Evolutionary conservation across 2,888 invertebrate genomes (phyloP), one percentile per base, ranked within the genome.

Genomic region (Synanthedon tipuliformis): DNA sequence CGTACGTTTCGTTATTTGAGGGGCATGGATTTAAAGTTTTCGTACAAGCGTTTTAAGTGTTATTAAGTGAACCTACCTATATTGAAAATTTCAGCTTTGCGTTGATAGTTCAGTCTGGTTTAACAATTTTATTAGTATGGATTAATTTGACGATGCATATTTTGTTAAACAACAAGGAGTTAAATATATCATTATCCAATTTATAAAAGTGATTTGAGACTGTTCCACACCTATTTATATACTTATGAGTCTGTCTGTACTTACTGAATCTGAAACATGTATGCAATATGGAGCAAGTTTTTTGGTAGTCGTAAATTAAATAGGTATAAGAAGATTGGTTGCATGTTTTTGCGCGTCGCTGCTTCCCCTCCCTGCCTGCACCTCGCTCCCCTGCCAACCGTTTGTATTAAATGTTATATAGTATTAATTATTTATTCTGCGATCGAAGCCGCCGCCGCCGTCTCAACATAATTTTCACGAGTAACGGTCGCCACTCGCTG

Each of bases 401-500:
- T 54, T 51, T 53, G 51, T 55, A 53, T 54, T 56, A 57, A 57
- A 56, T 60, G 53, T 60, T 57, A 34, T 34, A 34, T 34, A 58
- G 59, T 58, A 60, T 58, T 63, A 61, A 61, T 61, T 63, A 60
- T 61, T 61, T 58, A 58, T 58, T 59, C 57, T 54, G 57, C 51
- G 58, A 62, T 57, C 58, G 55, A 52, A 55, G 56, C 58, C 52
- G 60, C 59, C 58, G 59, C 56, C 59, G 57, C 59, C 54, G 56
- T 60, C 58, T 61, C 60, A 57, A 64, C 60, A 62, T 63, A 60
- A 60, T 65, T 63, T 64, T 62, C 61, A 59, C 56, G 58, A 60
- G 59, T 63, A 65, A 63, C 64, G 64, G 64, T 63, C 63, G 57
- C 50, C 57, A 60, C 50, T 51, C 57, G 58, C 56, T 54, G 55